These are phyloP conservation scores for Phaenicophaeus curvirostris DNA, from an alignment of 2,797 vertebrate species.

Conservation along the genomic window DNA sequence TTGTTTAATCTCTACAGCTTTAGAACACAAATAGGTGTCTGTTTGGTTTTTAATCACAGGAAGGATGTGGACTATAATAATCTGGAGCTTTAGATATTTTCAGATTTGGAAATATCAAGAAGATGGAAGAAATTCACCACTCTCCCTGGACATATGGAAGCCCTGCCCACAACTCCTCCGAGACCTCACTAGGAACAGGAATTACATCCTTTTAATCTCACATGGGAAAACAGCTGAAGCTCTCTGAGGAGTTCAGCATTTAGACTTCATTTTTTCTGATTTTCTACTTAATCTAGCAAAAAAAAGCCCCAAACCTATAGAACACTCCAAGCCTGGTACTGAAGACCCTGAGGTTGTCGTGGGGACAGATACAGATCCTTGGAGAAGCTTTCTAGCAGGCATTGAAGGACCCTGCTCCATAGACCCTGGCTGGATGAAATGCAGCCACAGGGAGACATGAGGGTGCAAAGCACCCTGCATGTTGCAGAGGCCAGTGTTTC, in stretches of 20 bases:
- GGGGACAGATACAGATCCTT: not conserved
- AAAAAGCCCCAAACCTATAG: not conserved
- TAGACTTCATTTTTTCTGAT: not conserved
- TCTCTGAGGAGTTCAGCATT: not conserved
- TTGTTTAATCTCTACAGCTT: not conserved
- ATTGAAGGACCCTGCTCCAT: not conserved
- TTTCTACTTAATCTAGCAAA: not conserved
- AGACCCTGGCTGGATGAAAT: not conserved
- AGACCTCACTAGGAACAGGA: not conserved
- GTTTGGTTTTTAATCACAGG: not conserved
- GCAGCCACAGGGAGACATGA: not conserved
- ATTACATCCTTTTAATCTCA: not conserved
- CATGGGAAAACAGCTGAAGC: not conserved
- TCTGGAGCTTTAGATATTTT: not conserved
- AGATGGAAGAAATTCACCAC: not conserved
- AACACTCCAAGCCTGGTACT: not conserved
- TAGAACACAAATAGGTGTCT: not conserved
- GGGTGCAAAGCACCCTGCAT: not conserved
- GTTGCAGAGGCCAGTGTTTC: not conserved
- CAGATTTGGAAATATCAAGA: not conserved
- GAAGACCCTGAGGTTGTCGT: not conserved
- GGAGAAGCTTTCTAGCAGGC: not conserved
- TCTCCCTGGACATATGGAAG: not conserved
- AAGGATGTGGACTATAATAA: not conserved
- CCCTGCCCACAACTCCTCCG: not conserved